These are phyloP conservation scores for Psilopsiagon aurifrons DNA, from an alignment of 2,113 vertebrate genomes.

Conservation along the genomic window DNA sequence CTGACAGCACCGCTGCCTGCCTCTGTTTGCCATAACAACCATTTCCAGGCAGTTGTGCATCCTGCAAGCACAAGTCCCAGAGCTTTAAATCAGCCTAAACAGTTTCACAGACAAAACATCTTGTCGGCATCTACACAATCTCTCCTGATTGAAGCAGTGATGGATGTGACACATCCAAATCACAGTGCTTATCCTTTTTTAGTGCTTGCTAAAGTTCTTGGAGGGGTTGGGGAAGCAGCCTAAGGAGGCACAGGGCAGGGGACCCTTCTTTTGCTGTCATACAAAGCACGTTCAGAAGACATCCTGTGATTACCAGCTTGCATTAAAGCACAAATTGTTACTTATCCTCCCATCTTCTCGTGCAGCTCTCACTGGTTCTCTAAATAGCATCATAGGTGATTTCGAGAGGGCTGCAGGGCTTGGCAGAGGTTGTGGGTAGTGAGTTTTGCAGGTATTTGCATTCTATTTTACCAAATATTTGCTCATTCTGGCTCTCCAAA, in stretches of 20 bases:
- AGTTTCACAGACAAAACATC: conserved; percentile 68
- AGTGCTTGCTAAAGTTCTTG: not conserved
- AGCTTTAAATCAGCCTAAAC: conserved; percentile 59
- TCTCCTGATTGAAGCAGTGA: not conserved
- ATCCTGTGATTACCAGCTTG: not conserved
- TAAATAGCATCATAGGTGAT: not conserved
- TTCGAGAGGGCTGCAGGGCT: not conserved
- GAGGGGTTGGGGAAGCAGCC: not conserved
- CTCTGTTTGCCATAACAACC: conserved; percentile 65
- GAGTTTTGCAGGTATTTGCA: not conserved
- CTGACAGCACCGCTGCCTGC: conserved; percentile 18
- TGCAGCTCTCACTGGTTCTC: not conserved
- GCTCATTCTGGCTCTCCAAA: not conserved
- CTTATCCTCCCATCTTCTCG: not conserved
- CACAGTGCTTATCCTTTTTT: not conserved
- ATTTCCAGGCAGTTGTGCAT: conserved; percentile 65
- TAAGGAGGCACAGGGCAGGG: not conserved
- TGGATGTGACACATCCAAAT: conserved; percentile 6
- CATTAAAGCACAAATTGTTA: not conserved
- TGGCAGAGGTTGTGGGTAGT: not conserved
- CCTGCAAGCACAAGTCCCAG: conserved; percentile 39
- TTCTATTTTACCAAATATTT: not conserved
- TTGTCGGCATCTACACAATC: conserved; percentile 16
- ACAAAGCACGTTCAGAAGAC: not conserved
- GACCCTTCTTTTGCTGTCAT: not conserved